These are phyloP conservation scores for Pocillopora verrucosa DNA, from an alignment of 64 coral and sea anemone species.

Conservation along the genomic window DNA sequence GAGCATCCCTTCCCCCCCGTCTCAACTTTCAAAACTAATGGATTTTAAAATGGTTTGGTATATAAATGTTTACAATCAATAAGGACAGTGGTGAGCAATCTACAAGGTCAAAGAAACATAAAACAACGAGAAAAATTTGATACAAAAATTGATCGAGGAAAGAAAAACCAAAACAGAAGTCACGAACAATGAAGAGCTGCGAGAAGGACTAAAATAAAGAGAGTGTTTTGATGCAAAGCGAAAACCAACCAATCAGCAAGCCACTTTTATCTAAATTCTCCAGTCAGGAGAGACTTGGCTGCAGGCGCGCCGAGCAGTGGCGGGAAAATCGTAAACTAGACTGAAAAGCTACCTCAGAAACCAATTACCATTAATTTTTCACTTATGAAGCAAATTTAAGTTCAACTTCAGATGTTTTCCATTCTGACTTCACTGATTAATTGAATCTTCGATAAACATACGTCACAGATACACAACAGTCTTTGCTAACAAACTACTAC, in stretches of 20 bases:
- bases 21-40: background rate
- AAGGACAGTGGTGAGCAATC: no score
- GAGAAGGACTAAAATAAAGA: no score
- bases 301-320: background rate
- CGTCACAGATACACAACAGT: conserved; percentile 4
- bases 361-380: background rate
- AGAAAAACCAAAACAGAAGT: no score
- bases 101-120: no score
- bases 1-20: background rate
- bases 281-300: background rate
- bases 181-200: no score
- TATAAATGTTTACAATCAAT: no score
- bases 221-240: no score
- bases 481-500: background rate
- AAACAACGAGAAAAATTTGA: no score
- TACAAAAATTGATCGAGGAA: no score
- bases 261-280: background rate
- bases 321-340: background rate
- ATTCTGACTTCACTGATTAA: conserved; percentile 30
- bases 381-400: background rate
- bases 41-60: no score
- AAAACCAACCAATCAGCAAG: background rate
- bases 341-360: background rate
- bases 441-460: background rate
- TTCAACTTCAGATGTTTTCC: background rate